Base-by-base conservation (phyloP, 2,797 vertebrate genomes). In the Sitta carolinensis region DNA sequence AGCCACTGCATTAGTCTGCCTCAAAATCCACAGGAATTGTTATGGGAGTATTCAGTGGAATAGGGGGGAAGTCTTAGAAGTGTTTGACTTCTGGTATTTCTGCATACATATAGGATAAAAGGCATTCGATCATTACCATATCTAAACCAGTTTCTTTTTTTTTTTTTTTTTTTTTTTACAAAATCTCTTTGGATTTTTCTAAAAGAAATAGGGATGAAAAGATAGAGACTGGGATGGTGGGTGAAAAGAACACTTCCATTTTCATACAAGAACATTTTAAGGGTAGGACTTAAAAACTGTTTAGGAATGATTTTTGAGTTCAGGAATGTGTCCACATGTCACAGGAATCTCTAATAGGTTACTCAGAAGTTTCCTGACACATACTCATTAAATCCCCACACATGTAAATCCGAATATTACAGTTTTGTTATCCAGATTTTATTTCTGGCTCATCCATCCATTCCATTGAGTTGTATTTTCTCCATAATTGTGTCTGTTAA, bases 71-170 rank as follows among this genome's bases (percentile, higher is more conserved):
- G 48, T 38, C 90, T 97, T 83, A 93, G 90, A 97, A 93, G 50
- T 94, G 75, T 95, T 97, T 97, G 91, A 96, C 90, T 96, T 97
- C 90, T 93, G 93, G 54, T 95, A 87, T 96, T 96, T 95, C 95
- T 93, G 93, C 96, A 91, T 97, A 95, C 32, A 86, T 62, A 90
- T 30, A 91, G 95, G 94, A 97, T 97, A 93, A 97, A 97, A 97
- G 87, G 66, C 84, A 83, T 94, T 95, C 34, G 15, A 79, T 51
- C 70, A 98, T 97, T 97, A 96, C 75, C 96, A 97, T 96, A 97
- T 97, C 95, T 97, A 93, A 97, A 96, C 87, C 55, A 16, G 86
- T 91, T 96, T 90, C 75, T 38, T 93, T 45, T 45, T 21, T 84
- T 97, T 89, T 92, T n/a, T 91, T 96, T 90, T 73, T 38, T 93